Conservation (phyloP, 2,797 vertebrate genomes). For the Sebastes dallii region DNA sequence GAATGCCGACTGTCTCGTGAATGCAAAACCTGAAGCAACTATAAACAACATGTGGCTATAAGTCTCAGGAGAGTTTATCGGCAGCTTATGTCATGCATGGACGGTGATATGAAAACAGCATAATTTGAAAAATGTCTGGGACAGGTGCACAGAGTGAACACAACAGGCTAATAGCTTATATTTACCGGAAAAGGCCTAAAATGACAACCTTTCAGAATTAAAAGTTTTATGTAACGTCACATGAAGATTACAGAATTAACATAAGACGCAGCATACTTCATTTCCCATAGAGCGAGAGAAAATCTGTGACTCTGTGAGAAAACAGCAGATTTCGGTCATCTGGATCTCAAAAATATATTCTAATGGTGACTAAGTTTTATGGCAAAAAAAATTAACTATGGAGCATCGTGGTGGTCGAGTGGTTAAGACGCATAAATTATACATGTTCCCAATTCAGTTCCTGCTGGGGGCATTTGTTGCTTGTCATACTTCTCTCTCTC, state of each 20-base stretch:
- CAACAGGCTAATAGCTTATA: constrained; percentile 43
- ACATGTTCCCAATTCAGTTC: background rate
- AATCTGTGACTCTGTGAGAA: background rate
- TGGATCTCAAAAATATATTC: background rate
- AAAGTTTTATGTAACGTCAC: constrained; percentile 4
- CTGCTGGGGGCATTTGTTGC: background rate
- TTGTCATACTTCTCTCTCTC: background rate
- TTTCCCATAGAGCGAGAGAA: background rate
- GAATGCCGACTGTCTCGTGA: constrained; percentile 52
- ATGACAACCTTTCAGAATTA: constrained; percentile 26
- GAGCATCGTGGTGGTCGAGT: background rate
- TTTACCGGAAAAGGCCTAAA: constrained; percentile 29
- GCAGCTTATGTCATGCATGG: constrained; percentile 66
- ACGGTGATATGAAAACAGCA: constrained; percentile 60
- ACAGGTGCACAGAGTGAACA: constrained; percentile 34
- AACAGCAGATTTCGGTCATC: background rate
- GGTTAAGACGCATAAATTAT: background rate
- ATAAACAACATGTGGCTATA: constrained; percentile 44
- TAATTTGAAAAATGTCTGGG: constrained; percentile 62
- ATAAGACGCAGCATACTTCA: background rate
- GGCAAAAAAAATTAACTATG: background rate
- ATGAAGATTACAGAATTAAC: constrained; percentile 9
- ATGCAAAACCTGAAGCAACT: constrained; percentile 63
- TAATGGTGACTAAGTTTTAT: background rate
- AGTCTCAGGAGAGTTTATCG: constrained; percentile 66